These are phyloP conservation scores for Portunus trituberculatus DNA, from an alignment of 1,140 invertebrate species.

Conservation along the genomic window DNA sequence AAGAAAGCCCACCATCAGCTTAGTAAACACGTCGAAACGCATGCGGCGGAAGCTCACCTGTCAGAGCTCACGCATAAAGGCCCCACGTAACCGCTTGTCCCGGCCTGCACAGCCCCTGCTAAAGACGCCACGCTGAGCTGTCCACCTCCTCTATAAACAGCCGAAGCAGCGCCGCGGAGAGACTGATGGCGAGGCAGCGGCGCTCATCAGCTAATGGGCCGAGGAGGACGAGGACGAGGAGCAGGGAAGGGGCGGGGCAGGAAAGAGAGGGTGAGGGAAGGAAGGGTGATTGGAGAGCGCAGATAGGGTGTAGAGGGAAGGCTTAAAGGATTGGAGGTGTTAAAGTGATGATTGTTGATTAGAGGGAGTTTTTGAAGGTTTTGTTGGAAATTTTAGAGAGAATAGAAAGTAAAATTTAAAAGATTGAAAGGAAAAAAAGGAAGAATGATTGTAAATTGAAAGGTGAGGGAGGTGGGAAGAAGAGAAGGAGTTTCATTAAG, in stretches of 20 bases:
- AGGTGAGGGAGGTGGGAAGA: too few relatives aligned
- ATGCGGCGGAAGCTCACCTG: too few relatives aligned
- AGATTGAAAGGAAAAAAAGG: neutral
- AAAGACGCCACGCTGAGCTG: neutral
- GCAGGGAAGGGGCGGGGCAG: neutral
- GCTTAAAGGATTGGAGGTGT: too few relatives aligned
- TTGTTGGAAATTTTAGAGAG: too few relatives aligned
- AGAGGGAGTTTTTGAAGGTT: too few relatives aligned
- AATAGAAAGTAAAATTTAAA: too few relatives aligned
- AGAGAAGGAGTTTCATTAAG: too few relatives aligned
- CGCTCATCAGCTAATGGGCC: neutral
- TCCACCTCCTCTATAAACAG: too few relatives aligned
- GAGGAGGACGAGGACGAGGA: neutral
- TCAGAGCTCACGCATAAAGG: too few relatives aligned
- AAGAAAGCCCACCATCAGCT: too few relatives aligned
- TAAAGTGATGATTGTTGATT: too few relatives aligned
- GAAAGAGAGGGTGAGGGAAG: neutral
- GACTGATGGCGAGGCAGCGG: neutral
- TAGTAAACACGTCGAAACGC: too few relatives aligned
- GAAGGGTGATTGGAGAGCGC: neutral
- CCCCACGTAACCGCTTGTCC: neutral
- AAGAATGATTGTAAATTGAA: neutral
- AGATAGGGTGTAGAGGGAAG: neutral
- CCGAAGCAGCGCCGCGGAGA: neutral
- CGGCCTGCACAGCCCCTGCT: neutral